Conservation (phyloP, 1,140 invertebrate genomes). For the Latrodectus geometricus region DNA sequence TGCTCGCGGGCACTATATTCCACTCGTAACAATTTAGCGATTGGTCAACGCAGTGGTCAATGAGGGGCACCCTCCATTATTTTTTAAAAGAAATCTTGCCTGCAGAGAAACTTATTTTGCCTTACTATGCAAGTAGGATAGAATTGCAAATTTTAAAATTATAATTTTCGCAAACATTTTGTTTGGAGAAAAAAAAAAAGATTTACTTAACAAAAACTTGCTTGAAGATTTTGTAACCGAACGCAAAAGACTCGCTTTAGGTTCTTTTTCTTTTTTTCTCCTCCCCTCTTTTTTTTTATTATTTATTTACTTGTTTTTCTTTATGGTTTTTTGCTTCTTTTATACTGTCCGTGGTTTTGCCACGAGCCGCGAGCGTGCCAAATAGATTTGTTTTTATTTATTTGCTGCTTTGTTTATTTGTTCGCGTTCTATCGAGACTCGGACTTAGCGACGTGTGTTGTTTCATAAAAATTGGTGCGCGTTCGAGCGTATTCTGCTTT, state of each 20-base stretch:
- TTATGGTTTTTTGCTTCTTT: not conserved
- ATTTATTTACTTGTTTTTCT: constrained; percentile 2
- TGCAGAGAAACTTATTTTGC: not conserved
- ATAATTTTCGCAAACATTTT: not conserved
- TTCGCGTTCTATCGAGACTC: constrained; percentile 1
- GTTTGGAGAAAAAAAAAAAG: not conserved
- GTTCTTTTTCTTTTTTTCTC: constrained; percentile 11
- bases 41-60: constrained; percentile 42
- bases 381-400: constrained; percentile 38
- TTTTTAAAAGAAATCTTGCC: not conserved
- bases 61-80: not conserved
- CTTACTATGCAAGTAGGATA: not conserved
- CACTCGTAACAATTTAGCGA: constrained; percentile 45
- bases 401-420: constrained; percentile 18
- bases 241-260: not conserved
- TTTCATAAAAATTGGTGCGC: constrained; percentile 15
- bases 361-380: constrained; percentile 45
- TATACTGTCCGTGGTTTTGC: constrained; percentile 43
- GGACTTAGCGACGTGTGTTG: constrained; percentile 35
- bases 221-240: not conserved
- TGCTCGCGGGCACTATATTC: constrained; percentile 14
- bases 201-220: not conserved
- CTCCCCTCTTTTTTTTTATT: not conserved
- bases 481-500: not conserved
- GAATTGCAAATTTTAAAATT: not conserved